Conservation (phyloP, 2,113 vertebrate genomes). For the Hypanus sabinus region DNA sequence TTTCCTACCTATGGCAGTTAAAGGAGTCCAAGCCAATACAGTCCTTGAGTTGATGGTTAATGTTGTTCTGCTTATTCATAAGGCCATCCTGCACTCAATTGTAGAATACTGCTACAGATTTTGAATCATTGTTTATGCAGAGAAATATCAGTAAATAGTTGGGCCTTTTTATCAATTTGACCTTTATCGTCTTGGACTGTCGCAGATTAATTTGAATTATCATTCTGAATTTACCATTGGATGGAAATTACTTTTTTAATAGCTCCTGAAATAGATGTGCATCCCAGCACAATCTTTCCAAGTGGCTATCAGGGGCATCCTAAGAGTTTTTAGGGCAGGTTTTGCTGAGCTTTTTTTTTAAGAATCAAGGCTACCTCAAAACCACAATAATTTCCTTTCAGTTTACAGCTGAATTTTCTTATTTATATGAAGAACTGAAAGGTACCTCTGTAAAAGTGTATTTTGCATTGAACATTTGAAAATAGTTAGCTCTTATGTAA, state of each 20-base stretch:
- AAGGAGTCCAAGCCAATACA: no score
- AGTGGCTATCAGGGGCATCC: neutral
- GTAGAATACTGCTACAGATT: no score
- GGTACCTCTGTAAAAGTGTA: neutral
- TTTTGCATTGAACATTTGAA: neutral
- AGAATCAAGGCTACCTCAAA: neutral
- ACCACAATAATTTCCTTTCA: neutral
- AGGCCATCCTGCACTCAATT: no score
- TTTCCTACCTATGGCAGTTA: no score
- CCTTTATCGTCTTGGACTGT: neutral
- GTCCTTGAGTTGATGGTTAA: no score
- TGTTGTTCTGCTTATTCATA: no score
- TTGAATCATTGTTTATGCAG: neutral
- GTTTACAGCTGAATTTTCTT: neutral
- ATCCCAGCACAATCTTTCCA: neutral
- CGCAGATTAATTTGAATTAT: neutral
- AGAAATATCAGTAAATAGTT: neutral
- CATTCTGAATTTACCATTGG: neutral
- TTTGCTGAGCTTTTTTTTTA: neutral
- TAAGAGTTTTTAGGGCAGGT: neutral
- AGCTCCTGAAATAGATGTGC: neutral
- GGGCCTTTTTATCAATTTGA: neutral
- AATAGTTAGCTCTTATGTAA: neutral
- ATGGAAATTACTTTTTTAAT: neutral
- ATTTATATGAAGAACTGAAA: neutral